Conservation (phyloP, 37 sponge, comb jelly and placozoan species). For the Halichondria panicea region DNA sequence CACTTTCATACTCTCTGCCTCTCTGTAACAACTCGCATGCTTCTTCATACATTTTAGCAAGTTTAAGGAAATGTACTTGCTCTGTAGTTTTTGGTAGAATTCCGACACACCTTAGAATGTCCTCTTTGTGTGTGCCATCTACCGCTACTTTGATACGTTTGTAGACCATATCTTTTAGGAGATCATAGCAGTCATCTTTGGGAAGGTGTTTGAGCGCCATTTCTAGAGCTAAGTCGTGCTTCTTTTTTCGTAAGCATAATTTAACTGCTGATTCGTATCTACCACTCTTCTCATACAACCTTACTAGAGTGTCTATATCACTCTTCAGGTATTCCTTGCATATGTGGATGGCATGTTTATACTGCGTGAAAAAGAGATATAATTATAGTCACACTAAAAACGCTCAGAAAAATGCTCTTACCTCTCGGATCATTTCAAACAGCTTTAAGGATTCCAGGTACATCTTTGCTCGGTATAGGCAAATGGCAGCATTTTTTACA, state of each 20-base stretch:
- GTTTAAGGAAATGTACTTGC: neutral
- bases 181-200: too few species aligned
- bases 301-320: too few species aligned
- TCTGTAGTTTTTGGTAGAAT: neutral
- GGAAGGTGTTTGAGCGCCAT: too few species aligned
- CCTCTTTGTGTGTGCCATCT: neutral
- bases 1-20: neutral
- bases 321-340: too few species aligned
- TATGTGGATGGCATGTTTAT: too few species aligned
- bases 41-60: constrained; percentile 10
- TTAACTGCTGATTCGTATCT: too few species aligned
- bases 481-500: constrained; percentile 40
- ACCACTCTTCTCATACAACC: too few species aligned
- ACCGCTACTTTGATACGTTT: neutral
- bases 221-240: too few species aligned
- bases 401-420: too few species aligned
- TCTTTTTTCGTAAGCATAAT: too few species aligned
- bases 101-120: neutral
- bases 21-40: neutral
- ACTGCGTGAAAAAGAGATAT: too few species aligned
- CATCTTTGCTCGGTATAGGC: constrained; percentile 27
- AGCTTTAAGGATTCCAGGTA: constrained; percentile 19
- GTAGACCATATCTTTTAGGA: neutral
- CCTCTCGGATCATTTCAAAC: constrained; percentile 1
- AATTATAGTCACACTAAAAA: too few species aligned